These are phyloP conservation scores for Nothoprocta perdicaria DNA, from an alignment of 2,113 vertebrate species.

Conservation along the genomic window DNA sequence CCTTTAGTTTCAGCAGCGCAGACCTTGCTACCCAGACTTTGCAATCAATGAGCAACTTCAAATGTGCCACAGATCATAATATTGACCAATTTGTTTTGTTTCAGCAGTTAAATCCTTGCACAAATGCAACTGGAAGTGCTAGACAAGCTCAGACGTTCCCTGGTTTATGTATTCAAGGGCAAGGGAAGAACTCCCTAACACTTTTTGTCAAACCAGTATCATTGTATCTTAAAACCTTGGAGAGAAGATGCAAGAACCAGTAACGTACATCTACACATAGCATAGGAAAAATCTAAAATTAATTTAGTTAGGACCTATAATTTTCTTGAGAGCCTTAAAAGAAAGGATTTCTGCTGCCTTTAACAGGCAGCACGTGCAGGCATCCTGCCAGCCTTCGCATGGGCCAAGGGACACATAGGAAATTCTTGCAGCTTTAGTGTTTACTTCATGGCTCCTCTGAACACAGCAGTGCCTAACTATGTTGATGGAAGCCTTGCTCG, in stretches of 20 bases:
- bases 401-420: background rate
- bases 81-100: background rate
- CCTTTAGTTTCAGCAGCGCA: background rate
- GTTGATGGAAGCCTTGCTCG: constrained; percentile 26
- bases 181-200: background rate
- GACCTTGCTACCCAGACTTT: background rate
- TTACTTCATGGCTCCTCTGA: constrained; percentile 17
- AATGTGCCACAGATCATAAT: background rate
- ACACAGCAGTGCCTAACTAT: constrained; percentile 15
- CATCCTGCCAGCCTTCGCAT: background rate
- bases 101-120: constrained; percentile 5
- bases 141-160: background rate
- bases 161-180: background rate
- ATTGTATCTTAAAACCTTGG: background rate
- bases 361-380: background rate
- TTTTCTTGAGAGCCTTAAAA: background rate
- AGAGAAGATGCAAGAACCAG: background rate
- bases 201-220: background rate
- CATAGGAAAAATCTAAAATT: background rate
- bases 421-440: background rate
- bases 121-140: background rate
- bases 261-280: background rate
- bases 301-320: background rate
- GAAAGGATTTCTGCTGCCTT: background rate
- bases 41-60: background rate